A percentile compares a stretch with the other conserved stretches of the same genome.
Evolutionary conservation across 2,888 invertebrate species (phyloP).

Genomic region (Apoderus coryli): DNA sequence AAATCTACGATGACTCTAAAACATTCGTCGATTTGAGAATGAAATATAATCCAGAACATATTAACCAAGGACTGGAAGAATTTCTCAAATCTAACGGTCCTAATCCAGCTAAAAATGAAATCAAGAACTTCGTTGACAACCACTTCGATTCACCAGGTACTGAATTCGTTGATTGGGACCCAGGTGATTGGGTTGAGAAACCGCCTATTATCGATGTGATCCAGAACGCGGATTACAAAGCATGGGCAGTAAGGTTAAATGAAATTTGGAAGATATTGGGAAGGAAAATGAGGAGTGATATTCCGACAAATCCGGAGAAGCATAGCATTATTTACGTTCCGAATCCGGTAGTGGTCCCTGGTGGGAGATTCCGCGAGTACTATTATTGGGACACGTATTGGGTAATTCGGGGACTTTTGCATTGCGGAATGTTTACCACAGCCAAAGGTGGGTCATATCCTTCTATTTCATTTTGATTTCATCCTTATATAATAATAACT

Average conservation of each 20-base stretch:
- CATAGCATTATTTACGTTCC: conserved; percentile 31
- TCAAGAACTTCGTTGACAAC: conserved; percentile 38
- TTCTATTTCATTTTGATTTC: too few relatives aligned
- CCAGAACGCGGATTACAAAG: conserved; percentile 39
- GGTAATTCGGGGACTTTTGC: conserved; percentile 75
- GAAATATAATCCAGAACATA: conserved; percentile 35
- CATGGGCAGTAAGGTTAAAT: conserved; percentile 46
- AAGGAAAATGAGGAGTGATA: conserved; percentile 42
- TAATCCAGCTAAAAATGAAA: conserved; percentile 34
- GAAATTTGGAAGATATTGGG: conserved; percentile 46
- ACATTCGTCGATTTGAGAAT: conserved; percentile 63
- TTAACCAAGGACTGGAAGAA: conserved; percentile 38
- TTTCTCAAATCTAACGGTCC: conserved; percentile 36
- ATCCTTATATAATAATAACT: too few relatives aligned
- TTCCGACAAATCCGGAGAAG: conserved; percentile 33
- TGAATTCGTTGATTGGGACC: conserved; percentile 44
- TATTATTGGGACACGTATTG: conserved; percentile 85
- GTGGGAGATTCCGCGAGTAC: conserved; percentile 56
- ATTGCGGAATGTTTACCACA: too few relatives aligned
- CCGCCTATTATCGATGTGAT: conserved; percentile 48
- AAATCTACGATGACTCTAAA: conserved; percentile 60
- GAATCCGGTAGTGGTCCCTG: conserved; percentile 49
- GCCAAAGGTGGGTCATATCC: too few relatives aligned
- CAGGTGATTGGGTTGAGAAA: conserved; percentile 38
- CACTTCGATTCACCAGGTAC: conserved; percentile 42